Base-by-base conservation (phyloP, 2,113 vertebrate species). In the Nyctibius bracteatus region DNA sequence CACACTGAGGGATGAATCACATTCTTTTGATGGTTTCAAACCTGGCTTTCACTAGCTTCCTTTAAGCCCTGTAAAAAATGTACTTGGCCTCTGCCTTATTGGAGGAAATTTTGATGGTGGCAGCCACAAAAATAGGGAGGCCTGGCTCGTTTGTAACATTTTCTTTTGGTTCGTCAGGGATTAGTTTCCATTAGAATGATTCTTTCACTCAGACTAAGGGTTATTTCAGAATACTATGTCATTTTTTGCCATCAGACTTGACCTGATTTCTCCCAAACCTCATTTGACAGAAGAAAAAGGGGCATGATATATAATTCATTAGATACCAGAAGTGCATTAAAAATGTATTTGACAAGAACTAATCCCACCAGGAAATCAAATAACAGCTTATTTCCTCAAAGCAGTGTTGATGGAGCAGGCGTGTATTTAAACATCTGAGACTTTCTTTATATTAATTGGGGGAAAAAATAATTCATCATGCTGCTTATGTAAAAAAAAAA, bases 181-280 rank as follows among this genome's bases (percentile, higher is more conserved):
- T 44, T 71, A 27, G 10, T 81, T 93, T 94, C 52, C 46, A 30
- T 54, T 19, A 47, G 35, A 71, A 55, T 30, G 46, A 13, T 72
- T 72, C 57, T 87, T 79, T 71, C 51, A 23, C 51, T 82, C 35
- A n/a, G 39, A 75, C 9, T 37, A 61, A 44, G 27, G 70, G 62
- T 92, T 96, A 85, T 89, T 94, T 95, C 78, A 87, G 86, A 94
- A 82, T 92, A 81, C n/a, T 62, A 2, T 80, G 20, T 66, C 44
- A 43, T 30, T 70, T 85, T 91, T 79, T 90, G 47, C 89, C 21
- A 51, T 89, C 1, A 9, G 91, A 87, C 37, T 92, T 95, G 95
- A 94, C 91, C 95, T 92, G 89, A 91, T 97, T 97, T 96, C 91
- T 94, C 92, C 57, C 66, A 95, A 95, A 94, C 67, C 27, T 94